Percentiles rank a stretch among this genome's conserved stretches.
Conservation (phyloP, 2,797 vertebrate species). For the Pristis pectinata region DNA sequence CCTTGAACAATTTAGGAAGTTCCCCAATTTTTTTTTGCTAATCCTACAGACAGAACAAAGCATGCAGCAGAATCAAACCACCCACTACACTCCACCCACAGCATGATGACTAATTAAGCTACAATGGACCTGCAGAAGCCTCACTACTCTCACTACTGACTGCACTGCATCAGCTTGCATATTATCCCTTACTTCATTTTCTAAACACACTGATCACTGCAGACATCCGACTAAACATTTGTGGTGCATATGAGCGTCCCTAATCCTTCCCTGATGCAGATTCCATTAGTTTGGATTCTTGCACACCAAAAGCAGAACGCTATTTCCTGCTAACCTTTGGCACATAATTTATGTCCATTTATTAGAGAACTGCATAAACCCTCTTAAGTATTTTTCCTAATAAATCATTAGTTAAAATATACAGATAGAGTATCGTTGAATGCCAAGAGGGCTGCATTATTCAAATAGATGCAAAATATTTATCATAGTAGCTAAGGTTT, state of each 20-base stretch:
- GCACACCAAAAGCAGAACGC: background rate
- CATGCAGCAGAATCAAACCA: background rate
- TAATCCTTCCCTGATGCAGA: conserved; percentile 30
- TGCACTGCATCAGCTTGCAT: background rate
- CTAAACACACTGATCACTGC: background rate
- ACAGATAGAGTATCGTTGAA: background rate
- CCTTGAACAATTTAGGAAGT: background rate
- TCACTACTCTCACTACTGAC: background rate
- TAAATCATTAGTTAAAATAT: background rate
- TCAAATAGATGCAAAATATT: background rate
- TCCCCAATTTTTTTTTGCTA: background rate
- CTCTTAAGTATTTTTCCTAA: background rate
- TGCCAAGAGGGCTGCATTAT: background rate
- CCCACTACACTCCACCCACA: background rate
- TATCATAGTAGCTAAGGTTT: background rate
- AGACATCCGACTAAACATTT: background rate
- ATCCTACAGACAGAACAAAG: conserved; percentile 3
- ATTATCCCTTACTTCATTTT: background rate
- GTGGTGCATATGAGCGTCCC: background rate
- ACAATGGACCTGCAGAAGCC: conserved; percentile 10
- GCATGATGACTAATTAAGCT: background rate
- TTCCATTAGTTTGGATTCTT: conserved; percentile 29
- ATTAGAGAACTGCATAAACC: background rate
- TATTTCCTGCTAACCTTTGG: conserved; percentile 21
- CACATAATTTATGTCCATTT: background rate